Conservation (phyloP, 2,888 invertebrate species). For the Polyploca ridens region DNA sequence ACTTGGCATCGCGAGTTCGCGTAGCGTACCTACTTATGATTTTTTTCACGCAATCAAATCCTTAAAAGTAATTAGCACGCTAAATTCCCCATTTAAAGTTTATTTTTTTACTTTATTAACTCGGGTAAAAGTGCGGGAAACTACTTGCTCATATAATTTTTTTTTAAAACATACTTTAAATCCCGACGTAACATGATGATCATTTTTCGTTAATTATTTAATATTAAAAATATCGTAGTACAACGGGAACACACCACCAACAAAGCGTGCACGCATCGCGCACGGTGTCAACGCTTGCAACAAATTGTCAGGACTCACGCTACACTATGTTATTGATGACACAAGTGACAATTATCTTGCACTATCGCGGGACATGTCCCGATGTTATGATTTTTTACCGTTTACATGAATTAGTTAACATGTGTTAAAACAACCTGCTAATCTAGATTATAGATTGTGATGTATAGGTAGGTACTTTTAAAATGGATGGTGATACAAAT, state of each 20-base stretch:
- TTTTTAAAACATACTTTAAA: too few relatives aligned
- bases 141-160: too few relatives aligned
- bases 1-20: too few relatives aligned
- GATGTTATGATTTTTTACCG: slow-evolving; percentile 1
- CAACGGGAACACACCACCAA: slow-evolving; percentile 15
- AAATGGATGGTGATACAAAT: too few relatives aligned
- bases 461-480: background rate
- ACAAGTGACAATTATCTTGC: slow-evolving; percentile 30
- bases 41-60: too few relatives aligned
- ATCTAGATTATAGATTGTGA: background rate
- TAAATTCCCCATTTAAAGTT: too few relatives aligned
- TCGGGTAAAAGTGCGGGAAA: too few relatives aligned
- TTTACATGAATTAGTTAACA: background rate
- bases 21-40: too few relatives aligned
- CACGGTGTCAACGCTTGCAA: slow-evolving; percentile 38
- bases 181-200: too few relatives aligned
- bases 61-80: too few relatives aligned
- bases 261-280: slow-evolving; percentile 21
- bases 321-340: slow-evolving; percentile 23
- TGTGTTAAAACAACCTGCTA: background rate
- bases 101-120: too few relatives aligned
- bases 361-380: background rate
- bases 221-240: slow-evolving; percentile 13
- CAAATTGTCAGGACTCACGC: slow-evolving; percentile 47
- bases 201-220: too few relatives aligned